Conservation (phyloP, 2,113 vertebrate genomes). For the Hyla sarda region DNA sequence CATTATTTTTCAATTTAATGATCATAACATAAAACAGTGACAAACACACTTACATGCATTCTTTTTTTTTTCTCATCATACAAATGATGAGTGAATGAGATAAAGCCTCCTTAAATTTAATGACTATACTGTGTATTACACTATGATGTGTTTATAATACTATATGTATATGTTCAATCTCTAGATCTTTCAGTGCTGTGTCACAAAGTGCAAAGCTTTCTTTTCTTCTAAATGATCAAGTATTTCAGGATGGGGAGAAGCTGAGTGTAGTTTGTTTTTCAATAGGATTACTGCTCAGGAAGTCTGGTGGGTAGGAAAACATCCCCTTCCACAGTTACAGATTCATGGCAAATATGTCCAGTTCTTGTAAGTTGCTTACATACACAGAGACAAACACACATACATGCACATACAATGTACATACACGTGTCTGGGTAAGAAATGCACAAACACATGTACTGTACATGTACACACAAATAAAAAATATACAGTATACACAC, state of each 20-base stretch:
- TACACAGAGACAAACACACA: neutral
- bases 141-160: neutral
- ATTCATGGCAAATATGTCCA: neutral
- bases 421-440: neutral
- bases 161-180: neutral
- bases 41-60: no score
- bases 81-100: no score
- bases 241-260: constrained; percentile 5
- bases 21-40: no score
- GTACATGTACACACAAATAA: neutral
- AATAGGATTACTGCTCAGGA: constrained; percentile 16
- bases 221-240: neutral
- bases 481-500: no score
- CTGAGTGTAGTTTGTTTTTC: constrained; percentile 15
- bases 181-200: neutral
- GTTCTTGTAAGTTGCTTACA: neutral
- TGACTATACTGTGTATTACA: neutral
- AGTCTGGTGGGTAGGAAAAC: constrained; percentile 6
- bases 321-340: neutral
- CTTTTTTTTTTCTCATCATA: no score
- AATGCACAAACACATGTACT: no score
- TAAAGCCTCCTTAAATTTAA: neutral
- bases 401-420: neutral
- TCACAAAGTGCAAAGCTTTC: neutral
- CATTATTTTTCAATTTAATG: no score